A percentile compares a stretch with the other conserved stretches of the same genome.
Evolutionary conservation across 53 echinoderm and acorn worm genomes (phyloP).

Genomic region (Astropecten irregularis): DNA sequence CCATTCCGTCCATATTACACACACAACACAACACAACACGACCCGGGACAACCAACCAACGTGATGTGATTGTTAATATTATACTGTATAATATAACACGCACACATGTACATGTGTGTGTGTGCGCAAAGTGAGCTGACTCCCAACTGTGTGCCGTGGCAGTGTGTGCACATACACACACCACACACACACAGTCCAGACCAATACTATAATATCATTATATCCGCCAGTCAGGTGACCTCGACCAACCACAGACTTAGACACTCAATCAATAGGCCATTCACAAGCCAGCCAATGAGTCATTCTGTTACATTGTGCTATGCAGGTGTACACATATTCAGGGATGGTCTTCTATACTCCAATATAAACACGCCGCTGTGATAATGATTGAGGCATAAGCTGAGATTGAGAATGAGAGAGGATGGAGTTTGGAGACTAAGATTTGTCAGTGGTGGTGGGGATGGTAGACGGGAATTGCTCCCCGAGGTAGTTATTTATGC

Average conservation of each 20-base stretch:
- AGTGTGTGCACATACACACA: background rate
- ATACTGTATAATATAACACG: no score
- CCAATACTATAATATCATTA: background rate
- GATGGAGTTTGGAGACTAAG: background rate
- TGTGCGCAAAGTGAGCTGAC: no score
- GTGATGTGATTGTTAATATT: slow-evolving; percentile 27
- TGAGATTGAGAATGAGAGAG: background rate
- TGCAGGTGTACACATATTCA: slow-evolving; percentile 60
- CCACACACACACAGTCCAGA: no score
- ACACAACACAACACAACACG: background rate
- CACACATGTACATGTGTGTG: no score
- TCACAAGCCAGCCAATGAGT: slow-evolving; percentile 58
- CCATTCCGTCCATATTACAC: no score
- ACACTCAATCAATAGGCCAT: slow-evolving; percentile 61
- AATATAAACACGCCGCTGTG: background rate
- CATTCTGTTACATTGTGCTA: slow-evolving; percentile 56
- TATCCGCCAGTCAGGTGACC: slow-evolving; percentile 47
- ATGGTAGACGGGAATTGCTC: background rate
- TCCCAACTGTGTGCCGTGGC: no score
- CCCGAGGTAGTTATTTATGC: background rate
- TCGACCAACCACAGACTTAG: slow-evolving; percentile 59
- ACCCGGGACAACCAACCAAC: background rate
- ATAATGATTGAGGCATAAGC: background rate
- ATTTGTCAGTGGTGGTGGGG: background rate
- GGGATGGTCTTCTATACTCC: slow-evolving; percentile 35